Evolutionary conservation across 2,888 invertebrate species (phyloP).

Genomic region (Tinea trinotella): DNA sequence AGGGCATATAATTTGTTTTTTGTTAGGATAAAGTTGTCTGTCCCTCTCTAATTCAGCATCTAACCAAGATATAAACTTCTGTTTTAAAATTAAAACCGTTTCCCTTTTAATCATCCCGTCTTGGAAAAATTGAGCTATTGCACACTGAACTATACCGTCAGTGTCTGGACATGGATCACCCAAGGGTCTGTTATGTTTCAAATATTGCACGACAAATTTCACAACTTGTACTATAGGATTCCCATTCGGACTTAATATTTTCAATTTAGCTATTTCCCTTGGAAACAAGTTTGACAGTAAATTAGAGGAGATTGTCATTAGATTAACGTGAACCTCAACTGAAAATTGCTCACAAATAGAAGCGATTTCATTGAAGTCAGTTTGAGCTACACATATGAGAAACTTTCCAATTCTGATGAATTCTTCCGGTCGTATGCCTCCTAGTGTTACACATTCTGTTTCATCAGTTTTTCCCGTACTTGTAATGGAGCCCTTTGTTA

Average conservation of each 20-base stretch:
- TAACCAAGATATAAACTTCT: constrained; percentile 41
- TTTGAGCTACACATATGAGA: constrained; percentile 45
- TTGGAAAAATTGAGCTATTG: constrained; percentile 58
- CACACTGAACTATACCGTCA: constrained; percentile 48
- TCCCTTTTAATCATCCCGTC: constrained; percentile 50
- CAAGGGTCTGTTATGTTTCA: constrained; percentile 50
- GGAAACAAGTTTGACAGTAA: constrained; percentile 47
- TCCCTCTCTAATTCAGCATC: constrained; percentile 38
- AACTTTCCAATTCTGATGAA: constrained; percentile 48
- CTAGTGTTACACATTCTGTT: constrained; percentile 38
- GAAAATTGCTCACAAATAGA: constrained; percentile 46
- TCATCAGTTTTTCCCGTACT: constrained; percentile 32
- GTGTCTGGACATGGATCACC: constrained; percentile 40
- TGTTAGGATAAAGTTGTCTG: constrained; percentile 37
- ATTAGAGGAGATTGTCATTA: constrained; percentile 55
- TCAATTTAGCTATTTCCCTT: constrained; percentile 45
- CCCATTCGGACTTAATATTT: constrained; percentile 50
- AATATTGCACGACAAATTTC: constrained; percentile 54
- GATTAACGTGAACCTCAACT: constrained; percentile 46
- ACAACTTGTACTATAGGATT: constrained; percentile 57
- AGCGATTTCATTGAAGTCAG: constrained; percentile 50
- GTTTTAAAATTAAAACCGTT: constrained; percentile 45
- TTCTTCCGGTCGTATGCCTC: constrained; percentile 54
- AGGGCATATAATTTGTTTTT: constrained; percentile 41
- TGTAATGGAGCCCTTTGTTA: constrained; percentile 33